Evolutionary conservation across 2,888 invertebrate genomes (phyloP).

Genomic region (Stomorhina lunata): DNA sequence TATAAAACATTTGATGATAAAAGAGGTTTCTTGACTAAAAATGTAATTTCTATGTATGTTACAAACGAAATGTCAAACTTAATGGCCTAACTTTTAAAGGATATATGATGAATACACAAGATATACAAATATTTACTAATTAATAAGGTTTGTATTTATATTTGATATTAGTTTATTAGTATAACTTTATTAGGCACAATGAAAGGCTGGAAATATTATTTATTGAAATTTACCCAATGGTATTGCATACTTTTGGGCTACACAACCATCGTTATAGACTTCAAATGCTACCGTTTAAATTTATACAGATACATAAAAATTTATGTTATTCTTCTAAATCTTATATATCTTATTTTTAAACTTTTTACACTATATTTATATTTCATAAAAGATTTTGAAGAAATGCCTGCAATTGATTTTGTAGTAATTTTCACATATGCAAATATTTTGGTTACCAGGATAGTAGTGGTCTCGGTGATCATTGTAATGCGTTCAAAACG

Average conservation of each 20-base stretch:
- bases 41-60: too few species aligned
- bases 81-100: too few species aligned
- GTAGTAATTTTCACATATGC: not conserved
- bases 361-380: not conserved
- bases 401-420: not conserved
- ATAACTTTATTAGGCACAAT: too few species aligned
- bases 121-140: too few species aligned
- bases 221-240: not conserved
- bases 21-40: too few species aligned
- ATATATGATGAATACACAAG: too few species aligned
- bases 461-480: not conserved
- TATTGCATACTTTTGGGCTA: constrained; percentile 13
- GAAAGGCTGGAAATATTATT: too few species aligned
- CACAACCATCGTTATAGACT: not conserved
- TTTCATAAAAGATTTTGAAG: not conserved
- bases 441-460: not conserved
- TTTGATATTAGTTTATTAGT: too few species aligned
- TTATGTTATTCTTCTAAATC: not conserved
- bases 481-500: not conserved
- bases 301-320: not conserved
- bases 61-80: too few species aligned
- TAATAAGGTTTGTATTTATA: too few species aligned
- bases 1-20: too few species aligned
- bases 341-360: not conserved
- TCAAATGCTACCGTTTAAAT: not conserved